Evolutionary conservation across 2,797 vertebrate species (phyloP).

Genomic region (Orestias chungarensis): DNA sequence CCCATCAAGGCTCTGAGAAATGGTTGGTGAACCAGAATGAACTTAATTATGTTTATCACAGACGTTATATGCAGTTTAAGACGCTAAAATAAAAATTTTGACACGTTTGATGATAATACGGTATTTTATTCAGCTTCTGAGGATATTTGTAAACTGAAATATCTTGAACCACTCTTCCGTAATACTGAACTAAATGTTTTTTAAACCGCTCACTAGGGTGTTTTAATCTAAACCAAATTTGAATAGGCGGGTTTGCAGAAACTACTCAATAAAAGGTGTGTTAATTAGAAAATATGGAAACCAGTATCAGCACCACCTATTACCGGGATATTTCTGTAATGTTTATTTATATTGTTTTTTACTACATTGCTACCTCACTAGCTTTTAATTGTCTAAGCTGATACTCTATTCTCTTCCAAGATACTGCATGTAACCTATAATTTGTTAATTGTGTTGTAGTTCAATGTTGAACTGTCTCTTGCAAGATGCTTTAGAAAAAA

Average conservation of each 20-base stretch:
- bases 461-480: too few species aligned
- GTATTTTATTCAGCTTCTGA: not conserved
- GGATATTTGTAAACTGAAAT: not conserved
- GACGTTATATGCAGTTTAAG: not conserved
- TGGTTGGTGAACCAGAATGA: not conserved
- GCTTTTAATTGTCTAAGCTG: not conserved
- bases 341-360: not conserved
- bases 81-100: too few species aligned
- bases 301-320: not conserved
- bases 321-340: too few species aligned
- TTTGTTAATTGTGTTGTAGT: too few species aligned
- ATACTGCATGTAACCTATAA: too few species aligned
- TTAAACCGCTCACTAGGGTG: not conserved
- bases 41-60: not conserved
- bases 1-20: not conserved
- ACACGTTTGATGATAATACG: too few species aligned
- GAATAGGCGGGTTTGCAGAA: not conserved
- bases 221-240: not conserved
- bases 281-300: not conserved
- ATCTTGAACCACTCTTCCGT: not conserved
- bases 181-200: not conserved
- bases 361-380: too few species aligned
- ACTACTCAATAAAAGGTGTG: not conserved
- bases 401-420: too few species aligned
- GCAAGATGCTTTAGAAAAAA: too few species aligned